Evolutionary conservation across 2,797 vertebrate species (phyloP).

Genomic region (Tauraco hartlaubi): DNA sequence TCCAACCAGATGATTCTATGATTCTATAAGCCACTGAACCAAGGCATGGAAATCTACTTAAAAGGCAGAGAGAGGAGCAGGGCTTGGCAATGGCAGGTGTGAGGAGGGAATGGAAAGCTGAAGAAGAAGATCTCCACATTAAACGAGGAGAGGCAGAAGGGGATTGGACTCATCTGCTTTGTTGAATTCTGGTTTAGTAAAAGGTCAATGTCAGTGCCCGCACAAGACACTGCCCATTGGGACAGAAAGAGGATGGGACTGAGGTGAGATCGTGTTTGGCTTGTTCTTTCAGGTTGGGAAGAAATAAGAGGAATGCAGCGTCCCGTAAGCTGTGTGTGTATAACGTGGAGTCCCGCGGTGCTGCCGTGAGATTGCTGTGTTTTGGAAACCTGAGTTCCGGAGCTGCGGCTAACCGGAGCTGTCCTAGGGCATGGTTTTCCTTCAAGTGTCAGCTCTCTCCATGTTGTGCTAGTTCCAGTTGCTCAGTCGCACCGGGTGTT

Average conservation of each 20-base stretch:
- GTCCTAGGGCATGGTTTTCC: rapidly evolving
- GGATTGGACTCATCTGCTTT: rapidly evolving
- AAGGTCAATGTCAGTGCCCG: not conserved
- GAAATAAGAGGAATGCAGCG: not conserved
- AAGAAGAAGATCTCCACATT: not conserved
- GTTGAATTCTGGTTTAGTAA: not conserved
- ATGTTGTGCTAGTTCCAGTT: not conserved
- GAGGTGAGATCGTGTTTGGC: not conserved
- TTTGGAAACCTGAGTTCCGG: not conserved
- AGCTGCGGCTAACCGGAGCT: not conserved
- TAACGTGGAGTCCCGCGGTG: rapidly evolving
- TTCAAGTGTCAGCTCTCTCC: not conserved
- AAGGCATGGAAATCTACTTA: not conserved
- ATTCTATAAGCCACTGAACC: not conserved
- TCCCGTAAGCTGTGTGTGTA: not conserved
- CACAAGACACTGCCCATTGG: not conserved
- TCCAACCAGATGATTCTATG: too few relatives aligned
- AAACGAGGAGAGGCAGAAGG: not conserved
- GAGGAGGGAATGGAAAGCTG: not conserved
- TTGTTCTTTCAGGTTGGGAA: not conserved
- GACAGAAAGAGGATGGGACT: not conserved
- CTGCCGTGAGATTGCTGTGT: not conserved
- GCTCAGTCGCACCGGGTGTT: not conserved
- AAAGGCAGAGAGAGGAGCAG: not conserved
- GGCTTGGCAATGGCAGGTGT: not conserved